Evolutionary conservation across 2,797 vertebrate genomes (phyloP).

Genomic region (Hydrocynus forskahlii): DNA sequence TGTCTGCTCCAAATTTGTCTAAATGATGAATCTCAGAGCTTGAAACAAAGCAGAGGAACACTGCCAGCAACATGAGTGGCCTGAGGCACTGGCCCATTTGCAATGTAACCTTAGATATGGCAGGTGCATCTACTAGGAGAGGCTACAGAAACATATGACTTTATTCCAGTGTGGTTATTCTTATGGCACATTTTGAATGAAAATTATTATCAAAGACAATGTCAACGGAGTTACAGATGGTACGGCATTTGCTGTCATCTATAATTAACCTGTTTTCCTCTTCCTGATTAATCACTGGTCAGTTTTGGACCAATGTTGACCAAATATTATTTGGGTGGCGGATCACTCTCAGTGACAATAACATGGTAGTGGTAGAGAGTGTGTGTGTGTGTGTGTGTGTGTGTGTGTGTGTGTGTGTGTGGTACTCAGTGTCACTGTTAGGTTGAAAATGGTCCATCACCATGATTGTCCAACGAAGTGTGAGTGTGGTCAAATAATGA

Average conservation of each 20-base stretch:
- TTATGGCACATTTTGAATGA: not conserved
- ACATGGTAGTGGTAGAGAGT: not conserved
- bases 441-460: not conserved
- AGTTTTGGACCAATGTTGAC: not conserved
- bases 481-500: not conserved
- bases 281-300: not conserved
- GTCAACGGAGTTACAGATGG: not conserved
- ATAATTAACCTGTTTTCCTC: not conserved
- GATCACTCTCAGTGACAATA: too few relatives aligned
- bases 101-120: conserved; percentile 31
- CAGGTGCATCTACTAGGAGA: conserved; percentile 64
- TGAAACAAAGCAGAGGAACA: conserved; percentile 19
- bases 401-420: too few relatives aligned
- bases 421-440: not conserved
- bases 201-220: not conserved
- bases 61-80: conserved; percentile 5
- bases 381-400: not conserved
- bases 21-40: conserved; percentile 42
- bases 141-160: conserved; percentile 58
- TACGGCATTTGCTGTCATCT: not conserved
- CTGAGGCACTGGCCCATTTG: conserved; percentile 13
- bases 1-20: conserved; percentile 36
- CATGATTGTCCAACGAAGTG: too few relatives aligned
- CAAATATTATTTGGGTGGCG: not conserved
- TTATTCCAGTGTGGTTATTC: not conserved